Conservation (phyloP, 2,888 invertebrate species). For the Parthenolecanium corni region DNA sequence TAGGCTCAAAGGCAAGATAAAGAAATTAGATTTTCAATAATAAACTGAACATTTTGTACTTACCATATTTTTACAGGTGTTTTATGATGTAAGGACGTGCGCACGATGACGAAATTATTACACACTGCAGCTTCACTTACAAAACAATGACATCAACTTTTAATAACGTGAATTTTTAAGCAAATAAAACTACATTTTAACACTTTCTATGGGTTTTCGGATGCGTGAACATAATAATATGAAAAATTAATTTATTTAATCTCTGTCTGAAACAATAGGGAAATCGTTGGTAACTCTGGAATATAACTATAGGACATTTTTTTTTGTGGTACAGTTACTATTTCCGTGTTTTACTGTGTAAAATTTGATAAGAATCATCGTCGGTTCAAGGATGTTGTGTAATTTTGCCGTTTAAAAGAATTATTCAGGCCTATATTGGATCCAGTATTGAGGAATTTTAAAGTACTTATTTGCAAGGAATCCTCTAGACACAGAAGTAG, state of each 20-base stretch:
- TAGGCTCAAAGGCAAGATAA: too few relatives aligned
- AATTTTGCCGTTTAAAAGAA: too few relatives aligned
- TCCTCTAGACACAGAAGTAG: too few relatives aligned
- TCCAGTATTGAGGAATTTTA: too few relatives aligned
- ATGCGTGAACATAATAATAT: conserved; percentile 11
- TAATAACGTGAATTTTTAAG: conserved; percentile 8
- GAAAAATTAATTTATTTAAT: conserved; percentile 21
- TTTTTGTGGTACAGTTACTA: conserved; percentile 7
- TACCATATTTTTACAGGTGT: background rate
- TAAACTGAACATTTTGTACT: too few relatives aligned
- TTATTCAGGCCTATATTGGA: too few relatives aligned
- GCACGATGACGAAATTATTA: conserved; percentile 13
- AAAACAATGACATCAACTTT: conserved; percentile 9
- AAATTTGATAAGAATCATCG: background rate
- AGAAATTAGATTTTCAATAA: too few relatives aligned
- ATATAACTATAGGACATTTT: background rate
- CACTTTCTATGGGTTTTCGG: conserved; percentile 20
- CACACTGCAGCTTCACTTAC: conserved; percentile 4
- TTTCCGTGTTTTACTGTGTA: conserved; percentile 10
- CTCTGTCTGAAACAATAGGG: conserved; percentile 20
- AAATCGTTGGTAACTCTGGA: conserved; percentile 12
- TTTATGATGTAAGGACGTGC: conserved; percentile 2
- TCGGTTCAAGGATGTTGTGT: background rate
- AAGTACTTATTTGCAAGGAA: too few relatives aligned
- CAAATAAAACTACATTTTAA: background rate